Evolutionary conservation across 1,140 invertebrate genomes (phyloP).

Genomic region (Pectinophora gossypiella): DNA sequence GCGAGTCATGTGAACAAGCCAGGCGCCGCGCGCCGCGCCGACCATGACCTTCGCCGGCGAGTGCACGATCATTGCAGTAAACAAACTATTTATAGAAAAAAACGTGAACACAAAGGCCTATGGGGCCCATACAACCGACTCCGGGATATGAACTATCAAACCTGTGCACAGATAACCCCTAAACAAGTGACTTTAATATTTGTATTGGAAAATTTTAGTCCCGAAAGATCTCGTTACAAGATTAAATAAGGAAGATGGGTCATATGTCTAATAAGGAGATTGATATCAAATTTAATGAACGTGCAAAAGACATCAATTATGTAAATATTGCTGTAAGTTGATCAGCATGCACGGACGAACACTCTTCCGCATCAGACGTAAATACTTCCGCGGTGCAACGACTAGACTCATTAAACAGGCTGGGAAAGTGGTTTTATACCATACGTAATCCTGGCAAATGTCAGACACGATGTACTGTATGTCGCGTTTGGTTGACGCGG

Average conservation of each 20-base stretch:
- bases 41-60: constrained; percentile 48
- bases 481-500: constrained; percentile 30
- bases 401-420: constrained; percentile 17
- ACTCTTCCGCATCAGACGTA: constrained; percentile 6
- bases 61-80: constrained; percentile 15
- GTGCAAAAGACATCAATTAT: not conserved
- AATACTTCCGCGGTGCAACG: constrained; percentile 23
- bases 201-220: no score
- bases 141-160: no score
- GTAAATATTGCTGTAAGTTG: not conserved
- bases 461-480: no score
- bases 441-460: constrained; percentile 3
- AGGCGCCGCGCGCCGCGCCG: constrained; percentile 35
- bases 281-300: not conserved
- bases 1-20: constrained; percentile 32
- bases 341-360: not conserved
- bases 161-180: no score
- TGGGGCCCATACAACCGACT: no score
- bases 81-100: not conserved
- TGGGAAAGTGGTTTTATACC: constrained; percentile 22
- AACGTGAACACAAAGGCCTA: constrained; percentile 11
- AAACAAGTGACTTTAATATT: no score
- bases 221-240: no score
- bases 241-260: no score
- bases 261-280: not conserved